A percentile compares a stretch with the other conserved stretches of the same genome.
Evolutionary conservation across 2,113 vertebrate genomes (phyloP).

Genomic region (Rhombomys opimus): DNA sequence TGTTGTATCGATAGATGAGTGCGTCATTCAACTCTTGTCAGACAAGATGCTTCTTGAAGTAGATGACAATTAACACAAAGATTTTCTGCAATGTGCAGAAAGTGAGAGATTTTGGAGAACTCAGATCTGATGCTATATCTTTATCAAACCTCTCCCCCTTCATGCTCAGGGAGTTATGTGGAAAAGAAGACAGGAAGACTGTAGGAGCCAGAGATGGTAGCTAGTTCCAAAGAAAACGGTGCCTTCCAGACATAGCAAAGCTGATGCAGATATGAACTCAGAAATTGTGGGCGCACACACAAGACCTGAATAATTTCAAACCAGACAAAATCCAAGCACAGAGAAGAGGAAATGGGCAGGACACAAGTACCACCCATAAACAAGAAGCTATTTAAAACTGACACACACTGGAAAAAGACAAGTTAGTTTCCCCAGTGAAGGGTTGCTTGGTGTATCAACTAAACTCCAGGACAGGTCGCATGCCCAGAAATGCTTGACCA

Average conservation of each 20-base stretch:
- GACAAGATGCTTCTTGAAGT: not conserved
- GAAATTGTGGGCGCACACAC: not conserved
- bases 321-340: not conserved
- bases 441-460: not conserved
- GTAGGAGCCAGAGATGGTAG: not conserved
- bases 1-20: not conserved
- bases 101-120: not conserved
- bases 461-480: not conserved
- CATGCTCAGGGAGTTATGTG: not conserved
- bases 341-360: not conserved
- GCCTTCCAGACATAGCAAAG: not conserved
- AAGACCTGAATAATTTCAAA: not conserved
- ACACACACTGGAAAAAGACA: no score
- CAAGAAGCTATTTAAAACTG: not conserved
- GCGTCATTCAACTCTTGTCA: not conserved
- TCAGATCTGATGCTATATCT: not conserved
- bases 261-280: not conserved
- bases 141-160: not conserved
- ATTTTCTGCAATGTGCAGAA: not conserved
- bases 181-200: not conserved
- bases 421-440: not conserved
- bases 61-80: not conserved
- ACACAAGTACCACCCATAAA: not conserved
- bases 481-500: not conserved
- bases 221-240: not conserved